These are phyloP conservation scores for Brachypterus glaber DNA, from an alignment of 2,888 invertebrate genomes.

Conservation along the genomic window DNA sequence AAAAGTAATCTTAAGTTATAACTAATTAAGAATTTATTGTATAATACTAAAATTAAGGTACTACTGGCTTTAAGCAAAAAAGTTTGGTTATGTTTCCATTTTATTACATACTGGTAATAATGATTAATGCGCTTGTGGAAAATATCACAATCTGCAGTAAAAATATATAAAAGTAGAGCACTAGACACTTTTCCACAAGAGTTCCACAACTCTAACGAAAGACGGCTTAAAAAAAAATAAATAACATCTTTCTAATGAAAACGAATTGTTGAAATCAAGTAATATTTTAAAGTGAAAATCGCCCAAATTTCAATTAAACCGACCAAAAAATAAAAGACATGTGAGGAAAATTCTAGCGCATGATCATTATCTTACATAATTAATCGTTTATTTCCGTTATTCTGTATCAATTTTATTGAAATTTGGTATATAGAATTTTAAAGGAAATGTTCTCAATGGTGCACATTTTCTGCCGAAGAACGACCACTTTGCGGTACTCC, in stretches of 20 bases:
- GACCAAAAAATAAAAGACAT: too few relatives aligned
- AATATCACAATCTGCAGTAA: constrained; percentile 31
- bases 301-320: background rate
- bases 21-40: constrained; percentile 11
- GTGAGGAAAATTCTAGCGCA: too few relatives aligned
- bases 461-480: too few relatives aligned
- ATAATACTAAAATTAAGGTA: constrained; percentile 29
- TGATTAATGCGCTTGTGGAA: constrained; percentile 27
- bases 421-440: too few relatives aligned
- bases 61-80: constrained; percentile 34
- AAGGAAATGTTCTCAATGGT: too few relatives aligned
- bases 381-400: too few relatives aligned
- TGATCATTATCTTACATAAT: too few relatives aligned
- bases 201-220: too few relatives aligned
- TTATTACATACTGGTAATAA: constrained; percentile 22
- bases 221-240: constrained; percentile 18
- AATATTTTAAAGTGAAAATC: constrained; percentile 9
- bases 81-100: constrained; percentile 31
- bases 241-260: constrained; percentile 22
- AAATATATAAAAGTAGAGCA: constrained; percentile 12
- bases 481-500: too few relatives aligned
- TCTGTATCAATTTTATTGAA: too few relatives aligned
- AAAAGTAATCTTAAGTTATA: background rate
- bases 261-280: constrained; percentile 2
- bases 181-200: too few relatives aligned